A percentile compares a stretch with the other conserved stretches of the same genome.
These are phyloP conservation scores for Pangasianodon hypophthalmus DNA, from an alignment of 2,113 vertebrate genomes.

Conservation along the genomic window DNA sequence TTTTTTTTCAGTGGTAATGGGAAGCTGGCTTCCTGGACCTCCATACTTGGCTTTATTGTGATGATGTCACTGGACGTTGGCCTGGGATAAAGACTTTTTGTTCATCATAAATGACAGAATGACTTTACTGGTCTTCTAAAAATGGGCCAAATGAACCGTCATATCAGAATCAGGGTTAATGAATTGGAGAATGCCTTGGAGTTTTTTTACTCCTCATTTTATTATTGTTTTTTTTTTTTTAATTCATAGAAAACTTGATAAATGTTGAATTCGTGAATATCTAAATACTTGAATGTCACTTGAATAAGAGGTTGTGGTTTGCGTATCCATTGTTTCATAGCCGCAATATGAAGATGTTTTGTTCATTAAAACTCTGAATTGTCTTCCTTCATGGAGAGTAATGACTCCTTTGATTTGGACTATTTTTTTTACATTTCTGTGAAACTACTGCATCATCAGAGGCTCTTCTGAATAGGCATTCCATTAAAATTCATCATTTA, in stretches of 20 bases:
- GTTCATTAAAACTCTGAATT: constrained; percentile 3
- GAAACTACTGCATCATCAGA: neutral
- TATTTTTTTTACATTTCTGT: neutral
- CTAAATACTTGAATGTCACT: constrained; percentile 47
- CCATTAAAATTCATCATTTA: neutral
- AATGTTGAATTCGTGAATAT: neutral
- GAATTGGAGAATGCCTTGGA: constrained; percentile 7
- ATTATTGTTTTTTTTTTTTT: constrained; percentile 24
- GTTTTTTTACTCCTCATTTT: constrained; percentile 5
- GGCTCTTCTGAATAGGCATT: neutral
- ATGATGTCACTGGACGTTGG: constrained; percentile 99
- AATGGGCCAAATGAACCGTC: constrained; percentile 56
- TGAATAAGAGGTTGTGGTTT: constrained; percentile 16
- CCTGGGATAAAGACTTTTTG: constrained; percentile 76
- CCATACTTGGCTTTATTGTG: constrained; percentile 91
- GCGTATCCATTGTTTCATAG: neutral
- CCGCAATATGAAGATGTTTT: neutral
- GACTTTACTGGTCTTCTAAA: constrained; percentile 29
- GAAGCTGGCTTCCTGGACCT: constrained; percentile 91
- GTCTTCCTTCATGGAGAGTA: neutral
- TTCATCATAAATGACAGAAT: neutral
- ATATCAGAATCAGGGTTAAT: constrained; percentile 3
- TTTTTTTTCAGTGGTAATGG: constrained; percentile 85
- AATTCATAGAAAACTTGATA: neutral
- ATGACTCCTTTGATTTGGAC: neutral